Percentiles rank a stretch among this genome's conserved stretches.
Conservation (phyloP, 2,888 invertebrate species). For the Thereva nobilitata region DNA sequence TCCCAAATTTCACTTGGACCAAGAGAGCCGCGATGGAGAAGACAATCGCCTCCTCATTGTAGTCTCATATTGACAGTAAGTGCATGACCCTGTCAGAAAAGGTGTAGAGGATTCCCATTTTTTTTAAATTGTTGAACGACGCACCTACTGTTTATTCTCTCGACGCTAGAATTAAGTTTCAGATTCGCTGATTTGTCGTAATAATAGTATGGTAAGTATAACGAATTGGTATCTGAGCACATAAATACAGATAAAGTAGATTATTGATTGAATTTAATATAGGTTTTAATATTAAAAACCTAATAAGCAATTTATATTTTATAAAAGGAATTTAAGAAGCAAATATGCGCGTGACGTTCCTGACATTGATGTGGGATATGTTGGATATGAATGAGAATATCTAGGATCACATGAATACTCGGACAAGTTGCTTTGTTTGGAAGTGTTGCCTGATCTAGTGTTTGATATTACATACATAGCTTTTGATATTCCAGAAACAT, state of each 20-base stretch:
- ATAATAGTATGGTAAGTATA: too few relatives aligned
- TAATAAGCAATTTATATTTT: background rate
- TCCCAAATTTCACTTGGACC: too few relatives aligned
- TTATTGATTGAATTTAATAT: background rate
- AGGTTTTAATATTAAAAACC: background rate
- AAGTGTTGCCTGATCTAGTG: conserved; percentile 7
- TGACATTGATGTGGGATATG: conserved; percentile 20
- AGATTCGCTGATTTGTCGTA: too few relatives aligned
- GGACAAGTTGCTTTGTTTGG: conserved; percentile 36
- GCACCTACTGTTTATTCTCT: too few relatives aligned
- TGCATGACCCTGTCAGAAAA: too few relatives aligned
- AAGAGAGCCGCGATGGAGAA: too few relatives aligned
- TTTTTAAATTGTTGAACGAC: too few relatives aligned
- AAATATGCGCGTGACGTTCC: background rate
- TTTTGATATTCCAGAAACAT: conserved; percentile 14
- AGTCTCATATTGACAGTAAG: too few relatives aligned
- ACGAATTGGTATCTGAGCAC: background rate
- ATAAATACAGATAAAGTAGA: background rate
- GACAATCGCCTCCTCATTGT: too few relatives aligned
- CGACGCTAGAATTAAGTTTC: too few relatives aligned
- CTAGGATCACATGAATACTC: conserved; percentile 24
- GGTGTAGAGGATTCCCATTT: too few relatives aligned
- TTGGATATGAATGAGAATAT: background rate
- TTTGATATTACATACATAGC: conserved; percentile 1
- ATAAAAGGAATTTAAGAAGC: too few relatives aligned